Base-by-base conservation (phyloP, 2,888 invertebrate genomes). In the Hydriomena furcata region DNA sequence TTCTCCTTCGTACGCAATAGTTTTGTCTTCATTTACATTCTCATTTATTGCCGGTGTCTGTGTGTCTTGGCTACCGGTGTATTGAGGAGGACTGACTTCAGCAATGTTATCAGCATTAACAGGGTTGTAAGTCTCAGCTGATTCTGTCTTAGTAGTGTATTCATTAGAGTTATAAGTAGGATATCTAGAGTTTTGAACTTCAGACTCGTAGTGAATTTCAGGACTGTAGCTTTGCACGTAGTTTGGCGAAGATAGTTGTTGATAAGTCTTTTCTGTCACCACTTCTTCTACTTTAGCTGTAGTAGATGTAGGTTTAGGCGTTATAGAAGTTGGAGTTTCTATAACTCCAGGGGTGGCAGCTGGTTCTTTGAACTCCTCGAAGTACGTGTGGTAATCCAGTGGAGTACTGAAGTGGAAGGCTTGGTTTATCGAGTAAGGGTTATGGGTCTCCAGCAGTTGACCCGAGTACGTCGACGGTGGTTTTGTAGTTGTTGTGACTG, bases 391-490 rank as follows among this genome's bases (percentile, higher is more conserved):
- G 57, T 89, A 86, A 52, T 89, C 91, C 48, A 88, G 66, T 4
- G 90, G 89, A 40, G 89, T 89, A 61, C 85, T 91, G 51, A 86
- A 86, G 61, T 88, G 86, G 72, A 90, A 90, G 0, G 88, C 90
- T 61, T 90, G 90, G 58, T 91, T 91, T 44, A 90, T 90, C 0
- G 88, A 88, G 60, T 86, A 91, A 1, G 91, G 90, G 58, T 90
- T 90, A 46, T 90, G 90, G 7, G 90, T 90, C 63, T 90, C 89
- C 8, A 90, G 61, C 37, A 90, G 61, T 54, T 83, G 85, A 55
- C 74, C 86, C 0, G 89, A 76, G 51, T 85, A 80, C 6, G 88
- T 84, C 1, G 86, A 80, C 20, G 82, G 72, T 30, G 73, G 63
- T 58, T 74, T 79, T n/a, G 78, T 73, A 1, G 84, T 81, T 2